These are phyloP conservation scores for Geopemphigus sp. DNA, from an alignment of 1,140 invertebrate genomes.

Conservation along the genomic window DNA sequence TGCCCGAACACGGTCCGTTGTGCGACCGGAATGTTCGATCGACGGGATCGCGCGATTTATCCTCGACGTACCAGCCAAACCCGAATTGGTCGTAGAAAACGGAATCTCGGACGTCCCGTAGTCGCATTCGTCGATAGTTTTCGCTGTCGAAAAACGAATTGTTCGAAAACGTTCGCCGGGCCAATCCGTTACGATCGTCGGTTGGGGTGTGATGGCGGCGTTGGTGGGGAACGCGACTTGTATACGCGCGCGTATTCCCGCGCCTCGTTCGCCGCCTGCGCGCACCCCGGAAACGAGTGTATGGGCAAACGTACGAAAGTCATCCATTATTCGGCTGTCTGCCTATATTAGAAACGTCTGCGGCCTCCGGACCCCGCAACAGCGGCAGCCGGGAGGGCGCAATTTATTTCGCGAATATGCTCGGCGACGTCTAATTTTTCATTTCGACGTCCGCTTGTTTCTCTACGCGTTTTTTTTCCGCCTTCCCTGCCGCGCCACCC, in stretches of 20 bases:
- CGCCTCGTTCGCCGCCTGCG: slow-evolving; percentile 1
- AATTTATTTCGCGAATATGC: slow-evolving; percentile 48
- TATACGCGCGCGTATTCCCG: background rate
- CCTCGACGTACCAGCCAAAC: no score
- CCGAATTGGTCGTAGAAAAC: no score
- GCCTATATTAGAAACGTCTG: slow-evolving; percentile 47
- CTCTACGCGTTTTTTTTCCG: background rate
- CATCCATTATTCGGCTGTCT: slow-evolving; percentile 47
- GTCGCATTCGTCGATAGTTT: no score
- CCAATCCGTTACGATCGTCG: no score
- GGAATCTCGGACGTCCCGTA: no score
- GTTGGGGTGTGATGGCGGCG: no score
- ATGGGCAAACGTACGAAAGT: slow-evolving; percentile 41
- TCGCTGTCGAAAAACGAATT: no score
- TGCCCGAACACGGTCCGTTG: no score
- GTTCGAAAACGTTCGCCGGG: no score
- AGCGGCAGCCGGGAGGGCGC: background rate
- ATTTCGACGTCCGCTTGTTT: slow-evolving; percentile 16
- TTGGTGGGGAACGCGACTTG: background rate
- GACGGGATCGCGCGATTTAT: no score
- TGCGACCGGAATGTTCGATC: no score
- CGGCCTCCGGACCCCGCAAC: background rate
- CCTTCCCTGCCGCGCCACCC: background rate
- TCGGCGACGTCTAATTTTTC: slow-evolving; percentile 46
- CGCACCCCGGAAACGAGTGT: background rate